These are phyloP conservation scores for Eclectus roratus DNA, from an alignment of 2,113 vertebrate genomes.

Conservation along the genomic window DNA sequence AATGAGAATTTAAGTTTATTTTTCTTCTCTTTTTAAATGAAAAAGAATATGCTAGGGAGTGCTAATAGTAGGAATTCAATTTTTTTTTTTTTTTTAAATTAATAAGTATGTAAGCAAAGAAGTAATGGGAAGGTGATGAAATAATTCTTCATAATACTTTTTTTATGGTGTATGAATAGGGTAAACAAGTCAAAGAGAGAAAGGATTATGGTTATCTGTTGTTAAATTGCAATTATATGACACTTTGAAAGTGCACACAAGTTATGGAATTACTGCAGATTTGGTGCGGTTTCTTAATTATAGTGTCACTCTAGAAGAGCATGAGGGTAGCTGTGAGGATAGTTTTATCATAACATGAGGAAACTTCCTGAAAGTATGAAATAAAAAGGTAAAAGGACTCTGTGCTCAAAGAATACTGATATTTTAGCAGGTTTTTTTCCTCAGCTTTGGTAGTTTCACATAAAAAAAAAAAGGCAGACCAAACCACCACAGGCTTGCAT, in stretches of 20 bases:
- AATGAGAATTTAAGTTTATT: neutral
- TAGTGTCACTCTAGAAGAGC: neutral
- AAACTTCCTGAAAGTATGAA: neutral
- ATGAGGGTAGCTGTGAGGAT: neutral
- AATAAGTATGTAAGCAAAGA: neutral
- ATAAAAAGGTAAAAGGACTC: neutral
- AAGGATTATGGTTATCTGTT: neutral
- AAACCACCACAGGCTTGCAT: neutral
- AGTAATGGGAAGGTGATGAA: neutral
- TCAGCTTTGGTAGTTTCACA: neutral
- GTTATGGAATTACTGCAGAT: neutral
- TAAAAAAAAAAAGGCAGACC: neutral
- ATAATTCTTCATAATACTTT: neutral
- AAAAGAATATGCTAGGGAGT: neutral
- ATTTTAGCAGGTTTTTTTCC: neutral
- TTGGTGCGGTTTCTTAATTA: neutral
- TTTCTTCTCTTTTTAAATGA: neutral
- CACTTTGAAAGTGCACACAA: neutral
- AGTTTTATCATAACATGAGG: neutral
- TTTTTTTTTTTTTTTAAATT: neutral
- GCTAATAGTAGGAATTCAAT: neutral
- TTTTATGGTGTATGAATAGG: neutral
- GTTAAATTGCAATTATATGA: neutral
- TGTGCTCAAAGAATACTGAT: neutral
- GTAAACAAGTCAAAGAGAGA: neutral